Evolutionary conservation across 2,797 vertebrate species (phyloP), one percentile per base, ranked within the genome.

Genomic region (Peromyscus attwateri): DNA sequence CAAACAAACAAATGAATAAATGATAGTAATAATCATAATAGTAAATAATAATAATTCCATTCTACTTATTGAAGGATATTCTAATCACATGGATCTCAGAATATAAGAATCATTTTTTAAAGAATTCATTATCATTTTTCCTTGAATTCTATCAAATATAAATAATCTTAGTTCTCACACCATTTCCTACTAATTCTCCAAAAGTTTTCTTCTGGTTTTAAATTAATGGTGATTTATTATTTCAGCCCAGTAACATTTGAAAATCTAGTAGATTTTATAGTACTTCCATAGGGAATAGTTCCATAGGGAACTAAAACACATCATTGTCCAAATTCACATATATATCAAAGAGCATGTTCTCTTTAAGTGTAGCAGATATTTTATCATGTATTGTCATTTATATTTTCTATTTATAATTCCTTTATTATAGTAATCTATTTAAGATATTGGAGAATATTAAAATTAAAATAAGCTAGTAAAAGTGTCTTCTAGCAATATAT

Each of bases 171-270:
- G 76, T 1, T 9, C 9, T 77, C 40, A 89, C 4, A 49, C 25
- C 23, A 80, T 43, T 89, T 93, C 23, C 17, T 64, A 29, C 46
- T 84, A 93, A 92, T 66, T 83, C 8, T 85, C 21, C n/a, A 95
- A 75, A 95, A 92, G 19, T 46, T 1, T 23, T 57, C 70, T 95
- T 97, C 9, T 37, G 31, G 60, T 87, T 82, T 80, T 91, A 93
- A 9, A 49, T 55, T 85, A 87, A 84, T 75, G 60, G 43, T n/a
- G 52, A n/a, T 10, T 55, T 68, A 71, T 91, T 88, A 14, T 93
- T 93, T 92, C 11, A 88, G 6, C 4, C 37, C 79, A 87, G 1
- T 79, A 83, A 66, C 8, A 27, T 62, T 23, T 85, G 17, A 64
- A 3, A 76, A 17, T 70, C 12, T 52, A 27, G 5, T 76, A 29